Conservation (phyloP, 2,888 invertebrate species). For the Pecten maximus region DNA sequence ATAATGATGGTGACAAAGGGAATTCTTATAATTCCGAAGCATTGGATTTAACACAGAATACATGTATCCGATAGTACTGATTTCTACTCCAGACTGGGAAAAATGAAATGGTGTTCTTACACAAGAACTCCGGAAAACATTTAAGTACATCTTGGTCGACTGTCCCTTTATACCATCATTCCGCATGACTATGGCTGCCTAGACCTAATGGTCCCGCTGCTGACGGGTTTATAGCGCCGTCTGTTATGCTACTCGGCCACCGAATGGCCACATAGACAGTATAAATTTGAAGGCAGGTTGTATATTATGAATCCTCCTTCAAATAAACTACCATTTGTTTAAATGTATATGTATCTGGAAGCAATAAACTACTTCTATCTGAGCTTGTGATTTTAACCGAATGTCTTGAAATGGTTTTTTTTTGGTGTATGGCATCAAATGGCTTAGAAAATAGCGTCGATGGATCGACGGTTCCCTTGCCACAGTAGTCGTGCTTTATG, state of each 20-base stretch:
- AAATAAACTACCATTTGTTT: constrained; percentile 29
- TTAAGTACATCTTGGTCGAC: neutral
- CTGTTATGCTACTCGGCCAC: constrained; percentile 13
- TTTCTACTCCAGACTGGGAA: neutral
- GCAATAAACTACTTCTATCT: neutral
- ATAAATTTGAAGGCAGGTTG: constrained; percentile 6
- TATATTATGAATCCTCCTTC: neutral
- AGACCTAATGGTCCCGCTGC: neutral
- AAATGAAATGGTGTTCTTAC: neutral
- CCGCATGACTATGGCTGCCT: neutral
- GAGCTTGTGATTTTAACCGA: neutral
- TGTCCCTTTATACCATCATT: neutral
- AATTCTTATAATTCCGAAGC: neutral
- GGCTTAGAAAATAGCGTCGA: neutral
- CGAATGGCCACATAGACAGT: neutral
- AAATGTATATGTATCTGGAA: neutral
- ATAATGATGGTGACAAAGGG: too few species aligned
- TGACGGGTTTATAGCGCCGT: neutral
- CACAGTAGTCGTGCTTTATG: neutral
- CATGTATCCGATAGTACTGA: neutral
- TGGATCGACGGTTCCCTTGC: neutral
- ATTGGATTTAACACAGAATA: neutral
- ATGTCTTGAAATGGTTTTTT: neutral
- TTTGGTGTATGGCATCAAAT: neutral
- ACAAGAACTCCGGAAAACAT: neutral